Evolutionary conservation across 35 echinoderm and acorn worm species (phyloP), one percentile per base, ranked within the genome.

Genomic region (Apostichopus parvimensis): DNA sequence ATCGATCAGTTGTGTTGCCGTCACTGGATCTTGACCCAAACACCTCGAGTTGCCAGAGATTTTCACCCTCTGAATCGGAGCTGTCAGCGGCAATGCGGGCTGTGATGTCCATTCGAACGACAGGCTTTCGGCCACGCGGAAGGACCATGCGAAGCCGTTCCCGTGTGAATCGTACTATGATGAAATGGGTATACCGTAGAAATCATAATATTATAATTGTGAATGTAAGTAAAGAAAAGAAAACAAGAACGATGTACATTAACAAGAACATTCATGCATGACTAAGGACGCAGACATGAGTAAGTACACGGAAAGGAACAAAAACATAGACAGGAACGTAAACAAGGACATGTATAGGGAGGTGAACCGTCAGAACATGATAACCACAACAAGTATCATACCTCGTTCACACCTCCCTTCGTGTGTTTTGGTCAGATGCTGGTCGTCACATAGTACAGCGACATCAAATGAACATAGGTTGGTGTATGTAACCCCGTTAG

Each of bases 11-110:
- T 4, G 57, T 11, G 54, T 88, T 88, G n/a, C 60, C 62, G 13
- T 28, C 61, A 9, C 72, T 21, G 57, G 86, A 72, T 7, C 86
- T 55, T 7, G 86, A 58, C 17, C 86, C 68, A 57, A 24, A 88
- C 57, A 88, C 14, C 61, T 64, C 61, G 5, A 88, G 61, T 8
- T 64, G 58, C 86, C 86, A 88, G 7, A 88, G 86, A 72, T 66
- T 66, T 6, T 88, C 61, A 54, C 86, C 86, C 1, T 55, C 28
- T 54, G 72, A n/a, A 18, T 52, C 52, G 71, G 86, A 64, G 54
- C 86, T 88, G 5, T 88, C 22, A 25, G 86, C 13, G 62, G n/a
- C 4, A 22, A 73, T n/a, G 17, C 24, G 4, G 9, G 12, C 86
- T 20, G 52, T 45, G 14, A 88, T 61, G 62, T 88, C 86, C 22